Evolutionary conservation across 2,113 vertebrate species (phyloP).

Genomic region (Cavia porcellus): DNA sequence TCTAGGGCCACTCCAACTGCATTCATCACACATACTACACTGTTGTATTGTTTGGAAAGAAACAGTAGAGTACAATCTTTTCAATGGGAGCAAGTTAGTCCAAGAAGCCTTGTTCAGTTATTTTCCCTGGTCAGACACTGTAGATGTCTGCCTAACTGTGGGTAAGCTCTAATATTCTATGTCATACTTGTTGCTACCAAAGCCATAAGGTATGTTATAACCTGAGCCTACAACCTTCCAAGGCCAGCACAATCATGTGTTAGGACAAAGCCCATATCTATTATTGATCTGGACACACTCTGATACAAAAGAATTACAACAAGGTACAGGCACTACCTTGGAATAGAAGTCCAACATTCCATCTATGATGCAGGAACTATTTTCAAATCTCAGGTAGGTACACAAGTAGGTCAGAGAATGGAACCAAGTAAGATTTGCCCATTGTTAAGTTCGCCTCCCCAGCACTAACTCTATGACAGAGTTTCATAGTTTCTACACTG

Average conservation of each 20-base stretch:
- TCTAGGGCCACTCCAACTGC: not conserved
- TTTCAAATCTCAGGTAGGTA: not conserved
- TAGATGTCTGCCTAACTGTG: not conserved
- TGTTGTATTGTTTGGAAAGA: not conserved
- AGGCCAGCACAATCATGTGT: not conserved
- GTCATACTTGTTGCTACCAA: not conserved
- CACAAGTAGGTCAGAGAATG: not conserved
- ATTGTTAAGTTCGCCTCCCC: not conserved
- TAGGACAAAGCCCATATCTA: not conserved
- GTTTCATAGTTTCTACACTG: not conserved
- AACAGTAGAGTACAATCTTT: not conserved
- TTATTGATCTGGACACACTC: not conserved
- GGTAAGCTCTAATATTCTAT: not conserved
- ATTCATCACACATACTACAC: not conserved
- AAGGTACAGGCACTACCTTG: not conserved
- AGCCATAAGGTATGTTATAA: not conserved
- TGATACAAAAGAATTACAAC: not conserved
- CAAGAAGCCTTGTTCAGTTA: not conserved
- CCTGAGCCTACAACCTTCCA: not conserved
- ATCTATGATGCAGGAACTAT: not conserved
- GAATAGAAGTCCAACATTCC: not conserved
- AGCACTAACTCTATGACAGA: not conserved
- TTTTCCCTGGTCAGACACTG: not conserved
- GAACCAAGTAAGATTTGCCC: not conserved
- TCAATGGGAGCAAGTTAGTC: not conserved